Base-by-base conservation (phyloP, 2,888 invertebrate genomes). In the Microplitis manilae region DNA sequence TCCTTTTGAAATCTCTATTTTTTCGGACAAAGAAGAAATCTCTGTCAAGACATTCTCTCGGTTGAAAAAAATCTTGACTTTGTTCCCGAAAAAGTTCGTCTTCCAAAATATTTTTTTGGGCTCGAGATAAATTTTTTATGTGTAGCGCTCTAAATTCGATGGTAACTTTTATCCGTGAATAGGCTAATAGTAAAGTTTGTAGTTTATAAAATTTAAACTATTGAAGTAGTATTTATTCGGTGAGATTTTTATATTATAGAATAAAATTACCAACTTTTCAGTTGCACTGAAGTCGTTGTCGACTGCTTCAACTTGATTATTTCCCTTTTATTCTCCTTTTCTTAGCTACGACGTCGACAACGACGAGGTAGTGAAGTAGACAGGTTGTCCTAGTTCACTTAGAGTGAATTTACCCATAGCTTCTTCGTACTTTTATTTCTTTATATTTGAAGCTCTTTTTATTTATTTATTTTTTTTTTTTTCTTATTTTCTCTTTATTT, bases 341-440 rank as follows among this genome's bases (percentile, higher is more conserved):
- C 50, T 13, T 50, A 13, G 13, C 50, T 50, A 50, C 50, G 13
- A 50, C 50, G 4, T 13, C 50, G 9, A 50, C 50, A 9, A 50
- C 13, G 50, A 50, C 50, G 4, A 8, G 50, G 50, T 50, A 50
- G 9, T 13, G 50, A 13, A 50, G 62, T 62, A 62, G 62, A 62
- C 62, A 62, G 15, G 62, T 62, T 62, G 62, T 62, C 20, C 17
- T 15, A 62, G 62, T n/a, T 62, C 62, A 62, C 62, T 62, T 8
- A 62, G 20, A 62, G 62, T 62, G 20, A 15, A 62, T 62, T 62
- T 62, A 62, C 62, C n/a, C 20, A 20, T 7, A 62, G 62, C 62
- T 62, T 20, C 62, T 62, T 15, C 62, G 4, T 62, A 62, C 8
- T 62, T 62, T 17, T 62, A 15, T 62, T 6, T 62, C 20, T 62